A percentile compares a stretch with the other conserved stretches of the same genome.
Conservation (phyloP, 92 coral and sea anemone genomes). For the Anthopleura xanthogrammica region DNA sequence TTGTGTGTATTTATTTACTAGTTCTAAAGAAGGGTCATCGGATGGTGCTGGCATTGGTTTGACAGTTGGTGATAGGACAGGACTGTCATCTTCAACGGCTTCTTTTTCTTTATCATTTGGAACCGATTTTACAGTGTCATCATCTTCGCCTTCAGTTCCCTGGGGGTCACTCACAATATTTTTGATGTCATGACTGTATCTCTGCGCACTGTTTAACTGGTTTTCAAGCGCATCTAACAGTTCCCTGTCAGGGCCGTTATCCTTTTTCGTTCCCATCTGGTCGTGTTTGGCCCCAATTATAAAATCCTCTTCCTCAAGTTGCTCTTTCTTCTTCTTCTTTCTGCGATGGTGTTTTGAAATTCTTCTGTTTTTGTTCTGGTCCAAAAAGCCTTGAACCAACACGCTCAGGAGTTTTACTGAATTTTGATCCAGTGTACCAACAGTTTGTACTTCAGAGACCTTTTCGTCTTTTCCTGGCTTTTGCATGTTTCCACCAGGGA, state of each 20-base stretch:
- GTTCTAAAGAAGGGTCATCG: constrained; percentile 16
- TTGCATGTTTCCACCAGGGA: background rate
- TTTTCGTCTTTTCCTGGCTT: background rate
- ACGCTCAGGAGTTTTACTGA: constrained; percentile 11
- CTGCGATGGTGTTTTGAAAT: background rate
- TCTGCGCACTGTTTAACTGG: constrained; percentile 22
- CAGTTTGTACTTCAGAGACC: constrained; percentile 4
- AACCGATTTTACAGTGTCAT: constrained; percentile 7
- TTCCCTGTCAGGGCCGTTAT: constrained; percentile 9
- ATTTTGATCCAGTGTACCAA: constrained; percentile 20
- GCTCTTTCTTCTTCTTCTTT: background rate
- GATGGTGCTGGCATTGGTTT: constrained; percentile 20
- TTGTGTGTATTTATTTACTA: constrained; percentile 3
- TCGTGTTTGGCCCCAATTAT: constrained; percentile 25
- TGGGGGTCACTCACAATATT: constrained; percentile 7
- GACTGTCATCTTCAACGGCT: background rate
- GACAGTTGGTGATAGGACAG: background rate
- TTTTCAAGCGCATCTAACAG: constrained; percentile 21
- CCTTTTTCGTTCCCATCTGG: background rate
- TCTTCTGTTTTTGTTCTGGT: constrained; percentile 2
- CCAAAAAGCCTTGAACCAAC: constrained; percentile 29
- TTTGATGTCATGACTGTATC: background rate
- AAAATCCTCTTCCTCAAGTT: constrained; percentile 17
- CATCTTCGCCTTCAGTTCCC: background rate
- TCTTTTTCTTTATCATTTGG: constrained; percentile 27